Percentiles rank a stretch among this genome's conserved stretches.
Conservation (phyloP, 2,113 vertebrate species). For the Neolamprologus modestus region DNA sequence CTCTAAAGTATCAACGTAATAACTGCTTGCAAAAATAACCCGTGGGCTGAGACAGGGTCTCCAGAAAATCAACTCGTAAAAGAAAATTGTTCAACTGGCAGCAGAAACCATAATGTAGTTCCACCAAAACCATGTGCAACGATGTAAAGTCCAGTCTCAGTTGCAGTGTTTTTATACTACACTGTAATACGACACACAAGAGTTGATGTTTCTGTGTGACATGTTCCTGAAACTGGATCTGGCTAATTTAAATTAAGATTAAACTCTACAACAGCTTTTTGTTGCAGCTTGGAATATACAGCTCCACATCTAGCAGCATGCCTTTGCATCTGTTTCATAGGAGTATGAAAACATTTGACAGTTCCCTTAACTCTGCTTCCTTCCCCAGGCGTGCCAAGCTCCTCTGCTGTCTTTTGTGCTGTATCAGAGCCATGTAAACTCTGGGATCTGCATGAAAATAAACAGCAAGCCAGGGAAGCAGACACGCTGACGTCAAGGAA, state of each 20-base stretch:
- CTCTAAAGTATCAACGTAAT: not conserved
- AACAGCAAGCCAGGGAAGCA: constrained; percentile 39
- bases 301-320: not conserved
- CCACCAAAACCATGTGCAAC: not conserved
- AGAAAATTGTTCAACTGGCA: not conserved
- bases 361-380: not conserved
- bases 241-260: not conserved
- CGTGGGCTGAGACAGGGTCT: not conserved
- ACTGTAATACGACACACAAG: not conserved
- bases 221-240: not conserved
- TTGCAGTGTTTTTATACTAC: not conserved
- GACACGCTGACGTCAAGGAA: constrained; percentile 47
- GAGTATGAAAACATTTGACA: constrained; percentile 6
- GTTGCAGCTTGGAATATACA: not conserved
- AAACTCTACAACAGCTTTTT: not conserved
- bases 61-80: not conserved
- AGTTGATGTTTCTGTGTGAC: not conserved
- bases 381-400: not conserved
- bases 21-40: not conserved
- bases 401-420: constrained; percentile 36
- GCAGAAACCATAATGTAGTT: not conserved
- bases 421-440: constrained; percentile 24
- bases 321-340: not conserved
- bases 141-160: not conserved
- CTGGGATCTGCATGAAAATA: constrained; percentile 46